phyloP scores from a whole-genome alignment of 2,888 invertebrate genomes.

The Leptopilina drosophilae region DNA sequence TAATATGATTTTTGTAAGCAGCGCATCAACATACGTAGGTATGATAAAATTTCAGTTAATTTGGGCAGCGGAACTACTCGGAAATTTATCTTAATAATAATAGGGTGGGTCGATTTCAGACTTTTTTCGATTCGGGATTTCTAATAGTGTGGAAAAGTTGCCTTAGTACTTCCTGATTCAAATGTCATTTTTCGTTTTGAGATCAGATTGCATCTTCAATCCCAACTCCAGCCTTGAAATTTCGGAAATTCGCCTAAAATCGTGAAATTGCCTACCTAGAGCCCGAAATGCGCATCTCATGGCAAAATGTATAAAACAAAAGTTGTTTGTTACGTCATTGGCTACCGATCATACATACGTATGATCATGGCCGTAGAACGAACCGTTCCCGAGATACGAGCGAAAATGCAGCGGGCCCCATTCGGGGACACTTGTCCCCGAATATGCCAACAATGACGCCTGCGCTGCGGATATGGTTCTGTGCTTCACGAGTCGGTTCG shows the following conservation, averaged over 20 bases:
- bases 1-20: no score
- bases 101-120: no score
- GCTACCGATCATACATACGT: conserved; percentile 14
- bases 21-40: no score
- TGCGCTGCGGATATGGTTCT: no score
- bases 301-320: conserved; percentile 11
- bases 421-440: background rate
- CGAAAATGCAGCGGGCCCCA: background rate
- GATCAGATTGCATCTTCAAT: conserved; percentile 19
- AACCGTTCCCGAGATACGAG: conserved; percentile 22
- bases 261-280: conserved; percentile 9
- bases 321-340: no score
- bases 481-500: no score
- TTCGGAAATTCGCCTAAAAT: conserved; percentile 27
- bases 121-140: no score
- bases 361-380: conserved; percentile 5
- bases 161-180: background rate
- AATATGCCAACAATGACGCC: no score
- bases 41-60: no score
- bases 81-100: no score
- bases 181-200: conserved; percentile 15
- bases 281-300: background rate
- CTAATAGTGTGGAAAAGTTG: no score
- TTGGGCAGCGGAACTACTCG: no score
- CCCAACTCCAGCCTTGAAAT: conserved; percentile 16